phyloP scores from a whole-genome alignment of 2,113 vertebrate genomes.

The Cyanoliseus patagonus region DNA sequence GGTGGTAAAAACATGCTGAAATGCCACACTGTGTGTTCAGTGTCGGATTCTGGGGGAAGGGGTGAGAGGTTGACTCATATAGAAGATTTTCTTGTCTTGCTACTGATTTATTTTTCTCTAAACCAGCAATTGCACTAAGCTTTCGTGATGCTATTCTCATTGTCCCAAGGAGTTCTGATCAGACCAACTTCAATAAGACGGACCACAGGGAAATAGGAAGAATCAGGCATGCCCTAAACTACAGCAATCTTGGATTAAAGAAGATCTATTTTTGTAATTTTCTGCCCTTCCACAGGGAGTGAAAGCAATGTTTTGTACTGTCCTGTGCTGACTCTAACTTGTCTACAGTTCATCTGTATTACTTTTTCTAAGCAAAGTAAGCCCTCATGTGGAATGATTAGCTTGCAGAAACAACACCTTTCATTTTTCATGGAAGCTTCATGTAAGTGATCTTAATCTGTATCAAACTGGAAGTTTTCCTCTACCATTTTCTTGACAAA shows the following conservation, averaged over 20 bases:
- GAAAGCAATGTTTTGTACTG: conserved; percentile 33
- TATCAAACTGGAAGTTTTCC: conserved; percentile 51
- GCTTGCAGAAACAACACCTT: conserved; percentile 2
- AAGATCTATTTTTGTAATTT: conserved; percentile 56
- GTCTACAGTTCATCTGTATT: not conserved
- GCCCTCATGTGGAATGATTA: not conserved
- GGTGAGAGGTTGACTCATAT: not conserved
- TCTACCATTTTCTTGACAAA: conserved; percentile 1
- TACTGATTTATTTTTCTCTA: conserved; percentile 33
- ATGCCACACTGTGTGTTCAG: not conserved
- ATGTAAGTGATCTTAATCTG: not conserved
- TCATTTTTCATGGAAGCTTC: conserved; percentile 12
- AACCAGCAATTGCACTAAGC: conserved; percentile 62
- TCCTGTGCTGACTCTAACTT: conserved; percentile 8
- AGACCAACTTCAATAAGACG: not conserved
- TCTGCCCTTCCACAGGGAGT: conserved; percentile 6
- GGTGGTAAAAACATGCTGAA: conserved; percentile 15
- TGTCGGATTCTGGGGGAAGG: not conserved
- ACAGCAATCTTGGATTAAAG: conserved; percentile 47
- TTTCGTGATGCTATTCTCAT: not conserved
- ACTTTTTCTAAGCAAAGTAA: conserved; percentile 16
- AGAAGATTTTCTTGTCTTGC: conserved; percentile 35
- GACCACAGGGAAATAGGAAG: conserved; percentile 18
- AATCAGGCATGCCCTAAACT: conserved; percentile 23
- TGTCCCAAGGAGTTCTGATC: conserved; percentile 34